Conservation (phyloP, 2,113 vertebrate genomes). For the Tretioscincus oriximinensis region DNA sequence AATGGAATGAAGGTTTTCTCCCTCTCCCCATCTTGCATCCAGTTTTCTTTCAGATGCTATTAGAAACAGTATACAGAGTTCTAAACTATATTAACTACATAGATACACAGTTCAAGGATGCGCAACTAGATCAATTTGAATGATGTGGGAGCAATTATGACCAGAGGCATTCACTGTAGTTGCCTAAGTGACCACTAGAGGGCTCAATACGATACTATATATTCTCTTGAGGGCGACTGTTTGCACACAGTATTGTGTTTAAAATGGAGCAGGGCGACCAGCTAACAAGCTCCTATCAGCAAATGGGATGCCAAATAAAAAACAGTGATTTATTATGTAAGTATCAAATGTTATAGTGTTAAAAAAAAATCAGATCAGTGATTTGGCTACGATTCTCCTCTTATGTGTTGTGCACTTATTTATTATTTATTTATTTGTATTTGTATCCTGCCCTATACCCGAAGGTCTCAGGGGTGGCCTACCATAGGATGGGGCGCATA, state of each 20-base stretch:
- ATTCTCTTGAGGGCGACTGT: neutral
- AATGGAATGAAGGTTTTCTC: neutral
- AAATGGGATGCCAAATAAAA: neutral
- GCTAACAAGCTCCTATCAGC: neutral
- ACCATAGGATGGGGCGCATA: too few species aligned
- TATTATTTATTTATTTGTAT: too few species aligned
- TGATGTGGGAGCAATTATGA: neutral
- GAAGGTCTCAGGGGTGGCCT: too few species aligned
- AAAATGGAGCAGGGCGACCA: constrained; percentile 20
- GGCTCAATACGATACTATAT: constrained; percentile 1
- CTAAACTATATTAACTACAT: neutral
- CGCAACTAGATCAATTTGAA: neutral
- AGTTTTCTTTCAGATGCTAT: neutral
- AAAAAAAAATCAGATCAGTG: neutral
- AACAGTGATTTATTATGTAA: neutral
- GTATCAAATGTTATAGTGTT: neutral
- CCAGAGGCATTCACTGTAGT: neutral
- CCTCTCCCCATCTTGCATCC: neutral
- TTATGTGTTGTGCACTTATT: neutral
- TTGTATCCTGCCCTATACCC: too few species aligned
- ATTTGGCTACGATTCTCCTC: neutral
- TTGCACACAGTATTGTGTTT: neutral
- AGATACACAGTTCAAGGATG: neutral
- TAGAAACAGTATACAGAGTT: neutral
- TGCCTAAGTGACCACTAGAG: constrained; percentile 8